Evolutionary conservation across 1,140 invertebrate genomes (phyloP), one percentile per base, ranked within the genome.

Genomic region (Pseudachorutes palmiensis): DNA sequence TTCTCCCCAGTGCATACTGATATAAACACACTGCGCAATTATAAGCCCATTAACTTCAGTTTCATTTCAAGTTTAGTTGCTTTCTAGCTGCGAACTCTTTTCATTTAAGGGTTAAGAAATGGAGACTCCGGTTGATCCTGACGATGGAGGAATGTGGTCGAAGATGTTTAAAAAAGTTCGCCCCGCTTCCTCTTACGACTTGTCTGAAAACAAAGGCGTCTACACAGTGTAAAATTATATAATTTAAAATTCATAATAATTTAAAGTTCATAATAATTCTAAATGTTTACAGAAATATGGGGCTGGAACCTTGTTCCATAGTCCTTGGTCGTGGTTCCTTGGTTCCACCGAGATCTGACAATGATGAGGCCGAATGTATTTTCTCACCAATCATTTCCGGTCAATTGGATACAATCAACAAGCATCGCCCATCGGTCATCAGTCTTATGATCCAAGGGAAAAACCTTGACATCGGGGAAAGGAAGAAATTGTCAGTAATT

Each of bases 331-430:
- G n/a, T n/a, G n/a, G n/a, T n/a, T n/a, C n/a, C n/a, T n/a, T n/a
- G n/a, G 36, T 19, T 12, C 9, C 9, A 45, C 9, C 51, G 24
- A 26, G 24, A 19, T 22, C 24, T 55, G 51, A 55, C 51, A 3
- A 9, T 26, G 51, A 55, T 55, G 51, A 55, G 9, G 51, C 9
- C 24, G 12, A 12, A 55, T 45, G 19, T 19, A 26, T 55, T 19
- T 55, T 55, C 24, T 55, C 51, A 26, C 51, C 51, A 24, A 55
- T 55, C 12, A 14, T 55, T 24, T 55, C 51, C 3, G 12, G 9
- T 26, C 51, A 55, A 55, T 14, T 55, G 51, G 51, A 55, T 26
- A 55, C 51, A 22, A 55, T 24, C 51, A 55, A 26, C 12, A 55
- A 55, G 9, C 51, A 55, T 55, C 12, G 51, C 3, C 51, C 51